phyloP scores from a whole-genome alignment of 2,888 invertebrate genomes.

The Coelopa pilipes region DNA sequence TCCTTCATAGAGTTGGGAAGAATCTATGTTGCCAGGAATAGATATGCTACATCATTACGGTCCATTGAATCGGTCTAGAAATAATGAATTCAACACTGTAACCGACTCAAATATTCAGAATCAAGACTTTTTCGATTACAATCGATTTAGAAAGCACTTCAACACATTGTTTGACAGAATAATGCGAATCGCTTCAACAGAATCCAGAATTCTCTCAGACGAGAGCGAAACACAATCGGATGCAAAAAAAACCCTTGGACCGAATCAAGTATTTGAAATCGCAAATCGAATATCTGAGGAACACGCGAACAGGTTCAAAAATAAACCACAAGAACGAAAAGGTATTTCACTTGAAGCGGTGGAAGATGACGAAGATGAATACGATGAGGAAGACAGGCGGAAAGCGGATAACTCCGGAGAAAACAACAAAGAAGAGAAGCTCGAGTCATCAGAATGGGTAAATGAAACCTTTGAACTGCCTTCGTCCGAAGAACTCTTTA shows the following conservation, averaged over 20 bases:
- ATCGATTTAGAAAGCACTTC: conserved; percentile 61
- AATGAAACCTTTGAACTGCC: conserved; percentile 61
- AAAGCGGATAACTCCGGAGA: conserved; percentile 58
- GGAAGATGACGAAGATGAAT: conserved; percentile 58
- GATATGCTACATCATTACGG: conserved; percentile 65
- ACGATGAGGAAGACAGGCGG: conserved; percentile 59
- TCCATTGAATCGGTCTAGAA: conserved; percentile 59
- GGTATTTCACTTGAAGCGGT: conserved; percentile 56
- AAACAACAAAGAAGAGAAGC: conserved; percentile 42
- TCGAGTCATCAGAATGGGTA: conserved; percentile 56
- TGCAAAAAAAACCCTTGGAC: not conserved
- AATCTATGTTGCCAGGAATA: conserved; percentile 63
- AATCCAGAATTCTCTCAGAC: not conserved
- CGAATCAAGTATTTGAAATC: conserved; percentile 23
- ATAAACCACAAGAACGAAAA: conserved; percentile 13
- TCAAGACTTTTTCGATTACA: conserved; percentile 58
- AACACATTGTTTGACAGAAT: conserved; percentile 62
- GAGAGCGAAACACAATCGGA: not conserved
- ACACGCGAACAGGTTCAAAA: not conserved
- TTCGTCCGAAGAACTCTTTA: conserved; percentile 60
- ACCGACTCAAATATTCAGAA: conserved; percentile 48
- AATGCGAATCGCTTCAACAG: conserved; percentile 53
- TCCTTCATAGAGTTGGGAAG: conserved; percentile 63
- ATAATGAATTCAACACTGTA: conserved; percentile 48
- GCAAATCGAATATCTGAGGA: not conserved